Evolutionary conservation across 2,113 vertebrate species (phyloP).

Genomic region (Columba livia): DNA sequence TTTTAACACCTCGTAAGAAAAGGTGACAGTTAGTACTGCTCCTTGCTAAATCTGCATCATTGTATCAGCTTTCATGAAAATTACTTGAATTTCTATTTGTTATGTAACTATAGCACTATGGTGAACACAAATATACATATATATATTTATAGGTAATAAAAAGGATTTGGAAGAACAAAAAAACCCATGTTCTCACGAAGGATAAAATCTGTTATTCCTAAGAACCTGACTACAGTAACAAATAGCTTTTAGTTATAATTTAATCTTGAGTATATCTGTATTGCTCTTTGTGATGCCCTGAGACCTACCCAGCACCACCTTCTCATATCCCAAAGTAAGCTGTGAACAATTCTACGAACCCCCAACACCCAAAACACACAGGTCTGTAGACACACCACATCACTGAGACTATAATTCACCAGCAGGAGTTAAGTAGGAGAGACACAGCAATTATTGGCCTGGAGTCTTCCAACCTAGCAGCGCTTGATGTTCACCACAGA

Average conservation of each 20-base stretch:
- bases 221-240: not conserved
- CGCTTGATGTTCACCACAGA: no score
- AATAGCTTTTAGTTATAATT: not conserved
- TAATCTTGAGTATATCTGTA: not conserved
- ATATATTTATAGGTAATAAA: not conserved
- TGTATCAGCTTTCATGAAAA: not conserved
- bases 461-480: not conserved
- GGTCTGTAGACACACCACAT: not conserved
- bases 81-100: not conserved
- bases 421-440: not conserved
- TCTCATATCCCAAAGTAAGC: not conserved
- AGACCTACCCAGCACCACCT: not conserved
- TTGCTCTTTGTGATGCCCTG: not conserved
- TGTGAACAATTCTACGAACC: not conserved
- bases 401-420: not conserved
- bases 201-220: not conserved
- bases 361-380: not conserved
- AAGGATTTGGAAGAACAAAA: not conserved
- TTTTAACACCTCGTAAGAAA: conserved; percentile 7
- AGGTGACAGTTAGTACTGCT: not conserved
- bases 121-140: not conserved
- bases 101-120: not conserved
- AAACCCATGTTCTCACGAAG: not conserved
- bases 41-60: not conserved
- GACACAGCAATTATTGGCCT: not conserved